These are phyloP conservation scores for Phenganax marumi DNA, from an alignment of 92 coral and sea anemone species.

Conservation along the genomic window DNA sequence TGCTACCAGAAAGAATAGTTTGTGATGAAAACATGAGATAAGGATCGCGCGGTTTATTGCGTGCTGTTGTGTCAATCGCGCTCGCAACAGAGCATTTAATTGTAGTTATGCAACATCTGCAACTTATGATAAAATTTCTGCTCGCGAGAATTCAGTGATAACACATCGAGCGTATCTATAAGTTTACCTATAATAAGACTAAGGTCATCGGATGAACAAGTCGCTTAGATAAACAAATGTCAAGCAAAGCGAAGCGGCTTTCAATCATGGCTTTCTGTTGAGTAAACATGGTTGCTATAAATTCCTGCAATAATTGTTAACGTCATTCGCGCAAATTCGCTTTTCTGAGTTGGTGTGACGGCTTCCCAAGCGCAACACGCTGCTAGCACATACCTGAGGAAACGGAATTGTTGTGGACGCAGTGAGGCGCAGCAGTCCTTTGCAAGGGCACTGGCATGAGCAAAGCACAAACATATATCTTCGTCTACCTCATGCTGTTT, in stretches of 20 bases:
- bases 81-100: constrained; percentile 24
- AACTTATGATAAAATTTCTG: constrained; percentile 43
- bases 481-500: constrained; percentile 47
- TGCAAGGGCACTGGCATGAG: constrained; percentile 31
- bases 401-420: constrained; percentile 30
- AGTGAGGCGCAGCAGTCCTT: constrained; percentile 14
- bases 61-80: constrained; percentile 22
- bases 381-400: constrained; percentile 36
- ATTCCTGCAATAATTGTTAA: constrained; percentile 36
- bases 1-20: background rate
- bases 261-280: constrained; percentile 42
- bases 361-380: constrained; percentile 36
- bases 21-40: background rate
- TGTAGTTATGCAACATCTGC: constrained; percentile 10
- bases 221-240: constrained; percentile 41
- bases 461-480: constrained; percentile 38
- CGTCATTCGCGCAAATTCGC: constrained; percentile 17
- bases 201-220: constrained; percentile 38
- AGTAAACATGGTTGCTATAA: constrained; percentile 38
- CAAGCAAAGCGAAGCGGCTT: constrained; percentile 20
- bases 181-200: background rate
- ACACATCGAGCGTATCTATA: constrained; percentile 15
- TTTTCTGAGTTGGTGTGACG: constrained; percentile 15
- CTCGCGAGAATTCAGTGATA: constrained; percentile 10
- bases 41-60: constrained; percentile 7